phyloP scores from a whole-genome alignment of 2,797 vertebrate species.

The Pseudopleuronectes americanus region DNA sequence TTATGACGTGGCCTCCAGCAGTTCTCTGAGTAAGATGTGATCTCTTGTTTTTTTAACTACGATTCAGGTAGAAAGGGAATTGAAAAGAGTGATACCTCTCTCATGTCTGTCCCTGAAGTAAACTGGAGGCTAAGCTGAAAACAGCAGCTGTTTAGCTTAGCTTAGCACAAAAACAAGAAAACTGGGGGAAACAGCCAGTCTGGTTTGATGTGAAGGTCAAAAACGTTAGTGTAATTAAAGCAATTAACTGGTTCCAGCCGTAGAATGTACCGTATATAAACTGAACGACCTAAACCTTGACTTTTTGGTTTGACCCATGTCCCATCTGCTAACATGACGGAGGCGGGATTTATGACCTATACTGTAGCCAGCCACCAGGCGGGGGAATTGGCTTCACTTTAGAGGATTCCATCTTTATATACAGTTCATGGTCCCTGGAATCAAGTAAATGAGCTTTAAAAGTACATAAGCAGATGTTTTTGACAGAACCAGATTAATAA shows the following conservation, averaged over 20 bases:
- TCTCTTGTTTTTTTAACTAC: not conserved
- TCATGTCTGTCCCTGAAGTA: not conserved
- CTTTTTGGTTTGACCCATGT: too few relatives aligned
- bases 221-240: not conserved
- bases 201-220: not conserved
- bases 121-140: not conserved
- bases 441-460: too few relatives aligned
- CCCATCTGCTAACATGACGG: too few relatives aligned
- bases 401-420: too few relatives aligned
- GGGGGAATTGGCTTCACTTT: too few relatives aligned
- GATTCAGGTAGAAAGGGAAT: not conserved
- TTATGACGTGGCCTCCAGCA: conserved; percentile 25
- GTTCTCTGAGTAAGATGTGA: conserved; percentile 23
- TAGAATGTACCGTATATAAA: too few relatives aligned
- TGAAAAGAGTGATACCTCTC: not conserved
- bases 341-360: too few relatives aligned
- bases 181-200: not conserved
- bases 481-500: too few relatives aligned
- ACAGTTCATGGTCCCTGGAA: too few relatives aligned
- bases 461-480: too few relatives aligned
- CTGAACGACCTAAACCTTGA: too few relatives aligned
- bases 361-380: too few relatives aligned
- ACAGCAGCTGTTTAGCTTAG: not conserved
- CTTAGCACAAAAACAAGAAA: conserved; percentile 3
- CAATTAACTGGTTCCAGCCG: not conserved